Evolutionary conservation across 2,113 vertebrate genomes (phyloP).

Genomic region (Meleagris gallopavo): DNA sequence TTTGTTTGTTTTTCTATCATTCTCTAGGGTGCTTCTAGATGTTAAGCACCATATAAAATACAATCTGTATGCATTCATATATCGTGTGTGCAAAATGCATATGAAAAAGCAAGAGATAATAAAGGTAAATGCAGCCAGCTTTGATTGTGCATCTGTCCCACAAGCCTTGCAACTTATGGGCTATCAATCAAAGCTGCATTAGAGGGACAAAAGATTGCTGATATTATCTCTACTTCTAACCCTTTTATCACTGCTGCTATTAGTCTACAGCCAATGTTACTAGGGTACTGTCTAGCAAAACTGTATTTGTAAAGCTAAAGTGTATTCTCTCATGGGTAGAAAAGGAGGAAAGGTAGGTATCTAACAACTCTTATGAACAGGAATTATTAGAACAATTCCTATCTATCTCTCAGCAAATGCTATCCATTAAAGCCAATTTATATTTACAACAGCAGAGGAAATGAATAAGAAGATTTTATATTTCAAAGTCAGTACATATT

Average conservation of each 20-base stretch:
- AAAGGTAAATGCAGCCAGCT: neutral
- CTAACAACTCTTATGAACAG: neutral
- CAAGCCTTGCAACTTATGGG: neutral
- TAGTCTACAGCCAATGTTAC: neutral
- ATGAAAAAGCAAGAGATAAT: neutral
- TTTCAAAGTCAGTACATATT: neutral
- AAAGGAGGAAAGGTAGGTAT: neutral
- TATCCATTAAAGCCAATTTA: neutral
- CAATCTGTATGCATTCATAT: neutral
- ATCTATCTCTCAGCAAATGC: neutral
- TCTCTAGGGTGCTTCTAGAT: neutral
- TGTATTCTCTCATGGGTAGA: neutral
- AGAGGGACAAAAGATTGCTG: neutral
- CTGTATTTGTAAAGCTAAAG: slow-evolving; percentile 12
- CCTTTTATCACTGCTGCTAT: neutral
- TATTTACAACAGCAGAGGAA: neutral
- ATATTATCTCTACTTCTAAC: slow-evolving; percentile 2
- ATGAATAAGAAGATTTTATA: neutral
- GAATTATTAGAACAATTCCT: neutral
- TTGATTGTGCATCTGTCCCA: neutral
- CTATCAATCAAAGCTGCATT: slow-evolving; percentile 12
- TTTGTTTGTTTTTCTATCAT: neutral
- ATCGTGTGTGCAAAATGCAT: neutral
- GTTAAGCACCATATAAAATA: neutral
- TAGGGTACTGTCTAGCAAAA: neutral